phyloP scores from a whole-genome alignment of 53 echinoderm and acorn worm genomes.

The Temnopleurus reevesii region DNA sequence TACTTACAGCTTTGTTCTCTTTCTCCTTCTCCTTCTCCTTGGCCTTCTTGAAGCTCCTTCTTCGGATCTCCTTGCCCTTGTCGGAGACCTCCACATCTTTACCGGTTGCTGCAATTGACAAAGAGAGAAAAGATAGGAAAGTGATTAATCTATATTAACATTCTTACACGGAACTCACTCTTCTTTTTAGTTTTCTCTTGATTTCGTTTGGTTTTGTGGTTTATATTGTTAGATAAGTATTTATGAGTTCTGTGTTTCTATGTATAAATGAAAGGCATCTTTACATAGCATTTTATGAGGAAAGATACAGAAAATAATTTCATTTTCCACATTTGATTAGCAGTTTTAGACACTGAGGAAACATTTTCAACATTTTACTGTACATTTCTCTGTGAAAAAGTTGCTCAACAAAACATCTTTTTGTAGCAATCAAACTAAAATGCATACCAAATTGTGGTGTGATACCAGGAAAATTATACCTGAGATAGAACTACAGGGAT shows the following conservation, averaged over 20 bases:
- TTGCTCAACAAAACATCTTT: not conserved
- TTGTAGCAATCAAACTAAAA: not conserved
- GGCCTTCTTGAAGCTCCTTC: constrained; percentile 36
- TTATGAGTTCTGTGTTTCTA: too few relatives aligned
- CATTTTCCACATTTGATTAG: too few relatives aligned
- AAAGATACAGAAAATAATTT: not conserved
- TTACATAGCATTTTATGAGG: not conserved
- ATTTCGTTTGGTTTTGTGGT: too few relatives aligned
- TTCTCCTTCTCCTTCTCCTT: too few relatives aligned
- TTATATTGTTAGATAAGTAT: too few relatives aligned
- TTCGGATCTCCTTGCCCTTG: not conserved
- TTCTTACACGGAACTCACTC: too few relatives aligned
- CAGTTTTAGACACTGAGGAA: too few relatives aligned
- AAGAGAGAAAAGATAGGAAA: too few relatives aligned
- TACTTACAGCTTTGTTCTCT: constrained; percentile 47
- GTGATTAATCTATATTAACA: too few relatives aligned
- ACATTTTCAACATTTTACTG: too few relatives aligned
- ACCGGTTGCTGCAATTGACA: too few relatives aligned
- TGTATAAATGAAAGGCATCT: not conserved
- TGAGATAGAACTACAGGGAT: not conserved
- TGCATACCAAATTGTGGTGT: not conserved
- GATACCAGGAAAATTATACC: not conserved
- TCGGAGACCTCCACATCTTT: constrained; percentile 1
- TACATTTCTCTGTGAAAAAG: not conserved
- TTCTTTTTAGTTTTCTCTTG: too few relatives aligned